Evolutionary conservation across 2,888 invertebrate species (phyloP).

Genomic region (Philereme vetulata): DNA sequence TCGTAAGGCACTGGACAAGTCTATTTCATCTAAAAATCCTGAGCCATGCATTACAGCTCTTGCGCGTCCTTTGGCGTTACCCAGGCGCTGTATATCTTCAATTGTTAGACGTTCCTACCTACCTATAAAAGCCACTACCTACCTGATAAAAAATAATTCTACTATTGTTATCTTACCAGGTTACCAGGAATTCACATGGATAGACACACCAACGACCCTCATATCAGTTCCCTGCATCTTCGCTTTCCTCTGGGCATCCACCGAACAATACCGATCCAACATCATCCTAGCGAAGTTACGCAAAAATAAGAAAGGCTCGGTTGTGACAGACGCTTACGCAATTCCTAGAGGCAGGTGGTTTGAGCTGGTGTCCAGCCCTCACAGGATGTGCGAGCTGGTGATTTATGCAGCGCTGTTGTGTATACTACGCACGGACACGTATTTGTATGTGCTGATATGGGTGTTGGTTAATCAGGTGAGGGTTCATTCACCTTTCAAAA

Average conservation of each 20-base stretch:
- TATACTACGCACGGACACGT: not conserved
- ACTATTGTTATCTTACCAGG: slow-evolving; percentile 43
- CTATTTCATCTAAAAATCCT: too few species aligned
- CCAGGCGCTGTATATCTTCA: too few species aligned
- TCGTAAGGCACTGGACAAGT: too few species aligned
- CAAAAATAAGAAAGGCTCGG: not conserved
- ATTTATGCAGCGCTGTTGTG: not conserved
- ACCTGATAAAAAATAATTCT: too few species aligned
- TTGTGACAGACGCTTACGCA: not conserved
- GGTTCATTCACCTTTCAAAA: too few species aligned
- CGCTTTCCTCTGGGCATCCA: not conserved
- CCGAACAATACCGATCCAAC: not conserved
- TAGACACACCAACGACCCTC: slow-evolving; percentile 56
- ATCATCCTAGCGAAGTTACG: slow-evolving; percentile 1
- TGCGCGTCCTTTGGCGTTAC: too few species aligned
- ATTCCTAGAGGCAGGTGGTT: slow-evolving; percentile 51
- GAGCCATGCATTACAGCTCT: too few species aligned
- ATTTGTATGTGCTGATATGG: not conserved
- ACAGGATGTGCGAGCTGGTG: slow-evolving; percentile 84
- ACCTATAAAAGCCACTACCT: too few species aligned
- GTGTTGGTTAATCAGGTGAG: not conserved
- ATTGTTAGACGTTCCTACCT: too few species aligned
- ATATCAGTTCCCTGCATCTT: slow-evolving; percentile 69
- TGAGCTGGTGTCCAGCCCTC: slow-evolving; percentile 91
- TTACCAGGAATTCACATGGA: slow-evolving; percentile 54